phyloP scores from a whole-genome alignment of 2,797 vertebrate genomes.

The Acipenser oxyrinchus region DNA sequence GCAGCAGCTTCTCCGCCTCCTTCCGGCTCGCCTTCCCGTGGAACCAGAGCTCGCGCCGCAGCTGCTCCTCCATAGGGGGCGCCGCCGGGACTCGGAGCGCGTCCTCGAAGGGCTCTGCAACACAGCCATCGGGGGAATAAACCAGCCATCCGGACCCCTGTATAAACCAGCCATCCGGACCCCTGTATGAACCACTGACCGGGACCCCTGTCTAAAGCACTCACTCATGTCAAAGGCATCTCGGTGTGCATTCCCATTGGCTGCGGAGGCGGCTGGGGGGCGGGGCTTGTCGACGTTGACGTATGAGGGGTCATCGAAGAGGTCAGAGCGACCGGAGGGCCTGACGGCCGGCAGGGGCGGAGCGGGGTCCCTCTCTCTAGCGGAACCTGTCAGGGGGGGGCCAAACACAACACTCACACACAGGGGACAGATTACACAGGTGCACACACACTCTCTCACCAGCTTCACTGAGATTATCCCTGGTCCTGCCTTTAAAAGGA shows the following conservation, averaged over 20 bases:
- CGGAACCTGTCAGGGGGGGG: not conserved
- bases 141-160: too few relatives aligned
- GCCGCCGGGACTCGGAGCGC: slow-evolving; percentile 66
- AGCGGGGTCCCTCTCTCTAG: not conserved
- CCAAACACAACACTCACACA: too few relatives aligned
- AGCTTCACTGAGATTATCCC: too few relatives aligned
- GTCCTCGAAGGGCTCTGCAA: slow-evolving; percentile 89
- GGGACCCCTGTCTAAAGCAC: slow-evolving; percentile 23
- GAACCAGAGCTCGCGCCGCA: slow-evolving; percentile 86
- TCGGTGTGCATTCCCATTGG: slow-evolving; percentile 77
- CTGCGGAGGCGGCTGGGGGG: slow-evolving; percentile 35
- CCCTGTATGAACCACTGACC: not conserved
- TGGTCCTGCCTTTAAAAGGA: too few relatives aligned
- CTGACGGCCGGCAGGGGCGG: accelerated
- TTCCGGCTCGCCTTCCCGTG: slow-evolving; percentile 83
- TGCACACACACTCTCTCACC: too few relatives aligned
- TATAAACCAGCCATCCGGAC: too few relatives aligned
- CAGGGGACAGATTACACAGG: too few relatives aligned
- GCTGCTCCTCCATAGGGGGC: slow-evolving; percentile 82
- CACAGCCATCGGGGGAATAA: not conserved
- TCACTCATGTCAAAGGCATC: slow-evolving; percentile 97
- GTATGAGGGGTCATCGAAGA: slow-evolving; percentile 90
- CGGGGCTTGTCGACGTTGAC: slow-evolving; percentile 90
- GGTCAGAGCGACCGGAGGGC: slow-evolving; percentile 45
- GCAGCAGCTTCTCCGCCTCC: slow-evolving; percentile 83